These are phyloP conservation scores for Tanypteryx hageni DNA, from an alignment of 2,888 invertebrate genomes.

Conservation along the genomic window DNA sequence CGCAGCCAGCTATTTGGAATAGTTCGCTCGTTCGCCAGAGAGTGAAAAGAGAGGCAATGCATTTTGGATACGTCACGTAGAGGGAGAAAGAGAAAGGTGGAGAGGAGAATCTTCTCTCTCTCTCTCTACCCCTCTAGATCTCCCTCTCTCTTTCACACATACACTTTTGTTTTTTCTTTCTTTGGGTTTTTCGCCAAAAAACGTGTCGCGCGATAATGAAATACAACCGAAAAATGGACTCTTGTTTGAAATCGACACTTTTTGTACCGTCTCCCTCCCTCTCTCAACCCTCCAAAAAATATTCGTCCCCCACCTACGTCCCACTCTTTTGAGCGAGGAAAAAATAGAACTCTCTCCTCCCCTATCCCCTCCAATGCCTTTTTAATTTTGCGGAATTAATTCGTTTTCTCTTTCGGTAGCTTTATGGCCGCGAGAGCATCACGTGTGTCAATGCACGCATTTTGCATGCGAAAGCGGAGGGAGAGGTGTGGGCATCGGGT, in stretches of 20 bases:
- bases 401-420: not conserved
- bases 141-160: not conserved
- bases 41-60: not conserved
- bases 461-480: not conserved
- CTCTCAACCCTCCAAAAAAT: not conserved
- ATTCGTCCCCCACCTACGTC: not conserved
- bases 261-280: not conserved
- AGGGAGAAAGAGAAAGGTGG: not conserved
- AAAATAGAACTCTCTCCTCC: too few relatives aligned
- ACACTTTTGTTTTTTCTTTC: not conserved
- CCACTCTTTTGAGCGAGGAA: not conserved
- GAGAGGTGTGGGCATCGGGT: not conserved
- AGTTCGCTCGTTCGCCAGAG: not conserved
- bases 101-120: not conserved
- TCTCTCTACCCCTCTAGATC: not conserved
- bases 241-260: slow-evolving; percentile 43
- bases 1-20: slow-evolving; percentile 39
- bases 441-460: not conserved
- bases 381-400: slow-evolving; percentile 41
- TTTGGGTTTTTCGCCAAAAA: not conserved
- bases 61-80: not conserved
- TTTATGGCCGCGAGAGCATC: not conserved
- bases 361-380: not conserved
- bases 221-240: slow-evolving; percentile 29
- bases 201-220: slow-evolving; percentile 27